Evolutionary conservation across 2,113 vertebrate species (phyloP), one percentile per base, ranked within the genome.

Genomic region (Acrocephalus arundinaceus): DNA sequence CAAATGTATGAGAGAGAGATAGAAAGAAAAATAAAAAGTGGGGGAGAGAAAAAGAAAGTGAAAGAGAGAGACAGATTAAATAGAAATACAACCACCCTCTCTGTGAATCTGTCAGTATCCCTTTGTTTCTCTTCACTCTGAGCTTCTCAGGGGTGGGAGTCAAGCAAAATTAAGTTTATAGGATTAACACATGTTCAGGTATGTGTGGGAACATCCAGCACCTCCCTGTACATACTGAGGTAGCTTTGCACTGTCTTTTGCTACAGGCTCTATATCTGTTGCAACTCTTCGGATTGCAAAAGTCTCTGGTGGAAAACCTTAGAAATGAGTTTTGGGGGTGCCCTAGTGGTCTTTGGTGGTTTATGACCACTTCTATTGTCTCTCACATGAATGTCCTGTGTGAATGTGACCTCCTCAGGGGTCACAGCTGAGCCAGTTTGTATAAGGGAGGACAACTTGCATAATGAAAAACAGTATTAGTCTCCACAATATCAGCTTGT

Each of bases 41-140:
- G 9, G 8, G 28, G 20, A 15, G 7, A 19, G 12, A 49, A 20
- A 57, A 10, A 41, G 10, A 33, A 14, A 48, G 18, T 9, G 49
- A 15, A 15, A 15, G 35, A n/a, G 11, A 33, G 11, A 28, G 23
- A 48, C 1, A 43, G 24, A 45, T 67, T 51, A 31, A 21, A 13
- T 6, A 68, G 37, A 52, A 59, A 59, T 13, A 30, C 8, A 76
- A 7, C 6, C 27, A 33, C 11, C 2, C 2, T 76, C 5, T 24
- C 25, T 27, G 17, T 37, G 33, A 49, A 45, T 86, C 46, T 0
- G 0, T 15, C 14, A 30, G 10, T 23, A 9, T 33, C 11, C 17
- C 22, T 68, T 45, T 45, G 28, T 45, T 77, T 61, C 9, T 52
- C 33, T 52, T 68, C 21, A 25, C 14, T 68, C 11, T 27, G 27